Evolutionary conservation across 2,113 vertebrate genomes (phyloP).

Genomic region (Oplegnathus fasciatus): DNA sequence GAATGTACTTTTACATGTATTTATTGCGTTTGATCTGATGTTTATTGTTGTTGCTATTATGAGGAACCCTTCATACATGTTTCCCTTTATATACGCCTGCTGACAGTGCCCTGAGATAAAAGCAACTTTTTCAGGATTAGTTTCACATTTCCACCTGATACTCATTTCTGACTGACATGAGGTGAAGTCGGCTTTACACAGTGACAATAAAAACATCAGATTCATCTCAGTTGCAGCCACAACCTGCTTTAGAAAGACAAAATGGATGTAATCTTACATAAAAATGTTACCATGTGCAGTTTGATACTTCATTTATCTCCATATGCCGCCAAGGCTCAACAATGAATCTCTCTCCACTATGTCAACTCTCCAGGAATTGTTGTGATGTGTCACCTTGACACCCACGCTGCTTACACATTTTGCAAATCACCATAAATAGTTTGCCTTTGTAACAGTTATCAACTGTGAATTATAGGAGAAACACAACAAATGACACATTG

Average conservation of each 20-base stretch:
- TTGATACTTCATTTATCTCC: slow-evolving; percentile 18
- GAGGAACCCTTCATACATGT: background rate
- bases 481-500: background rate
- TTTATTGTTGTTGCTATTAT: background rate
- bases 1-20: slow-evolving; percentile 29
- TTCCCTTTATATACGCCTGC: background rate
- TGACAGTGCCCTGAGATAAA: background rate
- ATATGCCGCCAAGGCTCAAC: background rate
- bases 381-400: background rate
- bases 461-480: background rate
- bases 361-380: background rate
- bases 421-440: slow-evolving; percentile 4
- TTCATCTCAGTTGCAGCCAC: background rate
- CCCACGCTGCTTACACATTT: background rate
- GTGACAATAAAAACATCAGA: slow-evolving; percentile 3
- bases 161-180: background rate
- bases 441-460: background rate
- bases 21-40: slow-evolving; percentile 8
- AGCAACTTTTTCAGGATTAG: background rate
- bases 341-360: background rate
- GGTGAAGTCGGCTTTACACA: background rate
- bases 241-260: background rate
- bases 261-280: background rate
- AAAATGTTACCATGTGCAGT: background rate
- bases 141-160: background rate